Evolutionary conservation across 1,140 invertebrate genomes (phyloP).

Genomic region (Gyrodactylus salaris): DNA sequence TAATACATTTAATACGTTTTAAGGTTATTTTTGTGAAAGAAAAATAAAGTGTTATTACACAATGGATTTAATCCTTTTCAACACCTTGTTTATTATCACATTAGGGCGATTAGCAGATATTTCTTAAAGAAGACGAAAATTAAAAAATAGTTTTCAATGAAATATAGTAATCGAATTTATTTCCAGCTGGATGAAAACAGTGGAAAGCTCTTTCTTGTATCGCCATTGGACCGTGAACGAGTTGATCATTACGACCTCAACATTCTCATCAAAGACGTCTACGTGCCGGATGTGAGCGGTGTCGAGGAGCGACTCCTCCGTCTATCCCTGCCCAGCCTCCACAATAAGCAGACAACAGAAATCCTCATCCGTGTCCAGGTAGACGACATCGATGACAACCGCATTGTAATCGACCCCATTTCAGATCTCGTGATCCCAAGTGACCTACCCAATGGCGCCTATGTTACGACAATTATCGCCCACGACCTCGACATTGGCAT

Average conservation of each 20-base stretch:
- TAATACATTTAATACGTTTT: too few relatives aligned
- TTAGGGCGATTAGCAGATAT: too few relatives aligned
- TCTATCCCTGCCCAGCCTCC: not conserved
- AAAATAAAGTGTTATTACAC: too few relatives aligned
- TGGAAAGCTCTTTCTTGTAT: not conserved
- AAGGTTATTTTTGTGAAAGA: too few relatives aligned
- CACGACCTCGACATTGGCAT: not conserved
- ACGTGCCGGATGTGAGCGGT: not conserved
- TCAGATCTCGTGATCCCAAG: not conserved
- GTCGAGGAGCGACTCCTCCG: not conserved
- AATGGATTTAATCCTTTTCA: too few relatives aligned
- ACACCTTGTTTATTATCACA: too few relatives aligned
- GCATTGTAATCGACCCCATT: not conserved
- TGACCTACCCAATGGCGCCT: not conserved
- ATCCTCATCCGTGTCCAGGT: not conserved
- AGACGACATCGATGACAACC: not conserved
- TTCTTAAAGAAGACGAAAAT: too few relatives aligned
- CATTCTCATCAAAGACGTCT: not conserved
- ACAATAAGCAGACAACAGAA: not conserved
- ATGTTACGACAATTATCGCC: not conserved
- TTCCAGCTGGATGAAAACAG: not conserved
- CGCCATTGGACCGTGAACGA: not conserved
- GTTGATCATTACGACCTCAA: not conserved
- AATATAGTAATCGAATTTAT: too few relatives aligned
- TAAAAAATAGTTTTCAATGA: too few relatives aligned